phyloP scores from a whole-genome alignment of 2,113 vertebrate species.

The Oreocharis arfaki region DNA sequence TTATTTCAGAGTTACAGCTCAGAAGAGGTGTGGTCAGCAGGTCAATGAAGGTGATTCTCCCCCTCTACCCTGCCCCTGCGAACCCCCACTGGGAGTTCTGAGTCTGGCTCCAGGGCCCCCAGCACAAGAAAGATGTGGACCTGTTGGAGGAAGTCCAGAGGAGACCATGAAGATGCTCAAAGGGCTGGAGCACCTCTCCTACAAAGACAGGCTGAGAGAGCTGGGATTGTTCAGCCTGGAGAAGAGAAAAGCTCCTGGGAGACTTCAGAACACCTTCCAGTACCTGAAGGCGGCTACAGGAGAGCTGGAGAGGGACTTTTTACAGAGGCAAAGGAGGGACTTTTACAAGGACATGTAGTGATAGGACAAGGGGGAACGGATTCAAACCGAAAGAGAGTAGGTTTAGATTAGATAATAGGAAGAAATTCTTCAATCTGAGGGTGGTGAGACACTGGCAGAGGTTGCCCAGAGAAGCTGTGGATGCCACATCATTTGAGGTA shows the following conservation, averaged over 20 bases:
- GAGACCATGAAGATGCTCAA: not conserved
- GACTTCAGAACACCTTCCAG: not conserved
- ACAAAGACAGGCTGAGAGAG: not conserved
- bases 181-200: not conserved
- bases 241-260: not conserved
- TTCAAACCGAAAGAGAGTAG: not conserved
- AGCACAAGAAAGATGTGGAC: not conserved
- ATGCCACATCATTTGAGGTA: not conserved
- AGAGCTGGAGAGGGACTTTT: not conserved
- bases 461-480: not conserved
- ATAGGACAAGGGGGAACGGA: not conserved
- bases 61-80: not conserved
- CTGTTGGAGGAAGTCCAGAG: not conserved
- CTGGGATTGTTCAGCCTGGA: not conserved
- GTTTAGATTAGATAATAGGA: not conserved
- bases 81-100: rapidly evolving
- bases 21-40: not conserved
- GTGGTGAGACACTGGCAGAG: not conserved
- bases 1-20: not conserved
- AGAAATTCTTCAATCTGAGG: not conserved
- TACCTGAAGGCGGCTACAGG: too few relatives aligned
- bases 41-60: not conserved
- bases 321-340: not conserved
- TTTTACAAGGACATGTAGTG: not conserved
- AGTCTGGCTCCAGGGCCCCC: too few relatives aligned